These are phyloP conservation scores for Ceratosolen solmsi DNA, from an alignment of 1,140 invertebrate genomes.

Conservation along the genomic window DNA sequence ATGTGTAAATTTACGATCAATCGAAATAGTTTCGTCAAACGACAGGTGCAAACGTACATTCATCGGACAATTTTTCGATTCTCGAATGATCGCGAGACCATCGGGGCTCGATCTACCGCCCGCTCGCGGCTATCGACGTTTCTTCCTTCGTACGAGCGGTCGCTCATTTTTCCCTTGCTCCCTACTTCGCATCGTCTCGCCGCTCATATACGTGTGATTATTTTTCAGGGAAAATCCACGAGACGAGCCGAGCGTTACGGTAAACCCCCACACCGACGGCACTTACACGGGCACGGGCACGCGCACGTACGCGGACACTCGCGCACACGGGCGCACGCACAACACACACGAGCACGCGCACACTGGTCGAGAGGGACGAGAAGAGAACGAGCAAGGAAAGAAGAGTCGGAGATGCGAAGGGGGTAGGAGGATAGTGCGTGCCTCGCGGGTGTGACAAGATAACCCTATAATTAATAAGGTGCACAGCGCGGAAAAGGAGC, in stretches of 20 bases:
- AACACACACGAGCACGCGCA: neutral
- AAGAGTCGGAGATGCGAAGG: neutral
- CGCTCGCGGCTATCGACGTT: neutral
- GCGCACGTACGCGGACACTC: neutral
- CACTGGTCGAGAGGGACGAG: neutral
- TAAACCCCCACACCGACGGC: no score
- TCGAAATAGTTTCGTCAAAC: no score
- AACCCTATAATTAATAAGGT: neutral
- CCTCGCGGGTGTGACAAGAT: constrained; percentile 9
- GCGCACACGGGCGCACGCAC: neutral
- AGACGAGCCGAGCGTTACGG: neutral
- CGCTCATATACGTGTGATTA: neutral
- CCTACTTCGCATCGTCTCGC: neutral
- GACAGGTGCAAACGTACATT: no score
- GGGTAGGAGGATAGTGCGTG: neutral
- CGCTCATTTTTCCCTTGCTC: neutral
- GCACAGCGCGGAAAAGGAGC: neutral
- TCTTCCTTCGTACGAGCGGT: neutral
- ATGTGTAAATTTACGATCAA: no score
- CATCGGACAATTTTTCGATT: no score
- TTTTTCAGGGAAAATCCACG: constrained; percentile 10
- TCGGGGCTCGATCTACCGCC: neutral
- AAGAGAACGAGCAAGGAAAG: neutral
- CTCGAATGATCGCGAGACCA: no score
- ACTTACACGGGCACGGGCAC: neutral